These are phyloP conservation scores for Indicator maculatus DNA, from an alignment of 2,113 vertebrate species.

Conservation along the genomic window DNA sequence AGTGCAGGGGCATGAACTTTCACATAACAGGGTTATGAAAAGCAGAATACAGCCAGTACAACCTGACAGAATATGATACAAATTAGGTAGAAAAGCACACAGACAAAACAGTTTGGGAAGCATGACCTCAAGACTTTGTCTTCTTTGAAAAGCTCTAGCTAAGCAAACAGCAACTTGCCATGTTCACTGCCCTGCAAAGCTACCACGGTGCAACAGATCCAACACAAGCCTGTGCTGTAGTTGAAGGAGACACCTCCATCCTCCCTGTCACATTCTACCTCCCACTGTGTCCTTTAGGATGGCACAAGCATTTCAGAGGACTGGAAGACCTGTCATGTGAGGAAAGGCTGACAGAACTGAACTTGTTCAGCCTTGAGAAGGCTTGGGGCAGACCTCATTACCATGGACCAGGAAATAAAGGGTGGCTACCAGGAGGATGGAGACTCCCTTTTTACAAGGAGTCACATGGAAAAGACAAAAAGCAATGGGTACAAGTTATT, in stretches of 20 bases:
- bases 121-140: not conserved
- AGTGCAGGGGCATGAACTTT: rapidly evolving
- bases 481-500: no score
- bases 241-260: no score
- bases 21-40: rapidly evolving
- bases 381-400: no score
- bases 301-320: not conserved
- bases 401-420: no score
- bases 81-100: rapidly evolving
- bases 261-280: not conserved
- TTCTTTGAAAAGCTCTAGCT: not conserved
- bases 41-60: rapidly evolving
- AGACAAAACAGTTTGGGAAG: not conserved
- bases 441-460: no score
- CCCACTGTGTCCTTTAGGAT: rapidly evolving
- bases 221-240: rapidly evolving
- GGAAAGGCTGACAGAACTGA: no score
- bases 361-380: no score
- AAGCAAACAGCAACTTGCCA: not conserved
- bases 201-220: not conserved
- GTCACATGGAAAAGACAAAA: no score
- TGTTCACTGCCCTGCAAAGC: not conserved
- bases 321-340: no score
- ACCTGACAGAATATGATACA: not conserved
- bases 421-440: no score